phyloP scores from a whole-genome alignment of 1,140 invertebrate genomes.

The Drosophila teissieri region DNA sequence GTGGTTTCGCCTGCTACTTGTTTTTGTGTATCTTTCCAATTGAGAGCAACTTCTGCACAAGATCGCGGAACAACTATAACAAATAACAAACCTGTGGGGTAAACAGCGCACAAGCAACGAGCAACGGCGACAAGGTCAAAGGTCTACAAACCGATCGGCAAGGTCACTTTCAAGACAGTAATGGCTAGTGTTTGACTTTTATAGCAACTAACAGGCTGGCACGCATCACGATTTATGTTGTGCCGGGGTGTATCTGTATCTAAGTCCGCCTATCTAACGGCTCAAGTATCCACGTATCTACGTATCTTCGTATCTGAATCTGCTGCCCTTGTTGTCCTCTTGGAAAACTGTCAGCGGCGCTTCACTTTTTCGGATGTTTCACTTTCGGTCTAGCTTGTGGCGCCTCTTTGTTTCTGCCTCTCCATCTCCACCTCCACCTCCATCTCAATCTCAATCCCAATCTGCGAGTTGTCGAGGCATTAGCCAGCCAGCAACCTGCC shows the following conservation, averaged over 20 bases:
- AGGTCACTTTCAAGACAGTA: constrained; percentile 75
- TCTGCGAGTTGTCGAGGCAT: constrained; percentile 54
- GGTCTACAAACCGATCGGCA: constrained; percentile 76
- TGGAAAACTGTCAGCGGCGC: constrained; percentile 72
- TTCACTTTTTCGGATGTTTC: constrained; percentile 65
- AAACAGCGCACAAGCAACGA: constrained; percentile 55
- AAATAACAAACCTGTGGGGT: constrained; percentile 45
- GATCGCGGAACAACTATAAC: constrained; percentile 26
- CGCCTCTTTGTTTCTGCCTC: constrained; percentile 67
- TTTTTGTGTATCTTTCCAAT: constrained; percentile 75
- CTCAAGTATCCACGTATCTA: constrained; percentile 12
- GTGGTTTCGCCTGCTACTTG: constrained; percentile 33
- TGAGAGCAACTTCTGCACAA: constrained; percentile 72
- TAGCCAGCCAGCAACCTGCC: constrained; percentile 65
- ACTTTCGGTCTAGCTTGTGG: constrained; percentile 60
- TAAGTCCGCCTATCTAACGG: constrained; percentile 13
- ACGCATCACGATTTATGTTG: constrained; percentile 69
- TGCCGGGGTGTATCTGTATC: constrained; percentile 31
- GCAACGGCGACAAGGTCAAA: constrained; percentile 78
- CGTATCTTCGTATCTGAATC: constrained; percentile 38
- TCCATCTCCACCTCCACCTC: constrained; percentile 29
- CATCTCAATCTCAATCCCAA: constrained; percentile 20
- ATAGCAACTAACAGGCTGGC: constrained; percentile 68
- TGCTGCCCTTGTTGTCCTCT: constrained; percentile 60
- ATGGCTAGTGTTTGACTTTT: constrained; percentile 77